phyloP scores from a whole-genome alignment of 2,888 invertebrate species.

The Carterocephalus palaemon region DNA sequence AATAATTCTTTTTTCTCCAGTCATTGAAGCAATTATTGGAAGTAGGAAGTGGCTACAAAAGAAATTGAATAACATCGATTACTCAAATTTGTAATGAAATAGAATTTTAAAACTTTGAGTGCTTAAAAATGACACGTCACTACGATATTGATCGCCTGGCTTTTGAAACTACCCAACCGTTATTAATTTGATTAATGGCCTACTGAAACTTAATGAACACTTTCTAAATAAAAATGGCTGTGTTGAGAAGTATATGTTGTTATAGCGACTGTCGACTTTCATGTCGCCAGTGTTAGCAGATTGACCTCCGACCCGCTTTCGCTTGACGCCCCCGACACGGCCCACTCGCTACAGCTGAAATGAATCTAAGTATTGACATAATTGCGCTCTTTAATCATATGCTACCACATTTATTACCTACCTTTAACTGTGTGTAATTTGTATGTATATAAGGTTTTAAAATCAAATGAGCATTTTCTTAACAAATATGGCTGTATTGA shows the following conservation, averaged over 20 bases:
- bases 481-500: conserved; percentile 18
- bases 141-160: conserved; percentile 13
- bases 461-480: conserved; percentile 20
- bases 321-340: conserved; percentile 4
- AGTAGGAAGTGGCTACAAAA: no score
- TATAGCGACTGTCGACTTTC: conserved; percentile 12
- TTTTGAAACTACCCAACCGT: conserved; percentile 21
- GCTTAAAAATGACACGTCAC: conserved; percentile 10
- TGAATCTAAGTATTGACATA: background rate
- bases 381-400: no score
- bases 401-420: no score
- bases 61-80: background rate
- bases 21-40: no score
- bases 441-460: no score
- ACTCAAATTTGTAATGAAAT: conserved; percentile 4
- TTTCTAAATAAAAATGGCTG: conserved; percentile 22
- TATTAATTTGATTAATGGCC: conserved; percentile 25
- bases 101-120: conserved; percentile 1
- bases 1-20: no score
- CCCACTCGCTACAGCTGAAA: conserved; percentile 6
- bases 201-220: conserved; percentile 21
- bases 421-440: no score
- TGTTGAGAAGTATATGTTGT: conserved; percentile 12
- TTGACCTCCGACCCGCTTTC: conserved; percentile 18
- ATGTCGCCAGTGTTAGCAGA: conserved; percentile 6